These are phyloP conservation scores for Peromyscus eremicus DNA, from an alignment of 2,797 vertebrate genomes.

Conservation along the genomic window DNA sequence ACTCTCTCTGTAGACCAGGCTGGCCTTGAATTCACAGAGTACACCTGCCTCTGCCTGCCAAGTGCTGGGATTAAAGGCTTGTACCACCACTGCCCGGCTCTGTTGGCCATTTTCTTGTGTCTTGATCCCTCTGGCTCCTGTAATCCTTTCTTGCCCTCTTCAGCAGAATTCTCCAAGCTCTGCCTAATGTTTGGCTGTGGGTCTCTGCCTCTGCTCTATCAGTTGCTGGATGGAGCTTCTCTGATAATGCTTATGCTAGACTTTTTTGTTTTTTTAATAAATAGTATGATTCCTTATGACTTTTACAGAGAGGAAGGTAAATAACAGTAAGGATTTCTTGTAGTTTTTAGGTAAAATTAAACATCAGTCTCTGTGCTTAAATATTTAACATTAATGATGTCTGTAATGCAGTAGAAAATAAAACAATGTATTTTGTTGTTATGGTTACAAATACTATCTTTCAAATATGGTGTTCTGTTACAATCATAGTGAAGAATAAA, in stretches of 20 bases:
- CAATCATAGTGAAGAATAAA: constrained; percentile 54
- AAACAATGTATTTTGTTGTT: constrained; percentile 43
- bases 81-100: not conserved
- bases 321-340: constrained; percentile 1
- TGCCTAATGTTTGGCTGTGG: not conserved
- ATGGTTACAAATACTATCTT: constrained; percentile 9
- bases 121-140: not conserved
- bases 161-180: not conserved
- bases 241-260: not conserved
- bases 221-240: not conserved
- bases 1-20: too few species aligned
- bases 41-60: too few species aligned
- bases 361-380: constrained; percentile 27
- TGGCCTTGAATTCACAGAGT: too few species aligned
- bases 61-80: too few species aligned
- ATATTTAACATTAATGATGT: constrained; percentile 40
- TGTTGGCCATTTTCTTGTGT: not conserved
- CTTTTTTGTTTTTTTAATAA: not conserved
- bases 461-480: constrained; percentile 41
- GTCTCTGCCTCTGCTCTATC: not conserved
- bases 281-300: not conserved
- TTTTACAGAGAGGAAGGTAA: not conserved
- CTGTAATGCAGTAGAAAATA: constrained; percentile 35
- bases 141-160: not conserved
- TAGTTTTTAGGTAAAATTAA: constrained; percentile 65